Percentiles rank a stretch among this genome's conserved stretches.
phyloP scores from a whole-genome alignment of 2,113 vertebrate genomes.

The Myrmophylax atrothorax region DNA sequence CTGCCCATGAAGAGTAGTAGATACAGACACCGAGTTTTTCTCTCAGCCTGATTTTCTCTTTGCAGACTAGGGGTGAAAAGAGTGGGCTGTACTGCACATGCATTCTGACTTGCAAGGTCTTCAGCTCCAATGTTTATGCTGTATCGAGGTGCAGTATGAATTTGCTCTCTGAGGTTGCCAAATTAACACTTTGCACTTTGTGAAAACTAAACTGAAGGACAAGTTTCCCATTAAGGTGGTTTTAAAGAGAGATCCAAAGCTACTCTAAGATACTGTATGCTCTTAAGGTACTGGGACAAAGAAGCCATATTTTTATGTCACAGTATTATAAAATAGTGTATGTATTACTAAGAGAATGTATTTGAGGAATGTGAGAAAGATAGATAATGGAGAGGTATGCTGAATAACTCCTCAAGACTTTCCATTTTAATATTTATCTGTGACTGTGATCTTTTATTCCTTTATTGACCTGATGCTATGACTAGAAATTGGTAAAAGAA shows the following conservation, averaged over 20 bases:
- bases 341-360: background rate
- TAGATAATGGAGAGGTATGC: background rate
- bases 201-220: background rate
- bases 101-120: background rate
- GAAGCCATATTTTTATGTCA: background rate
- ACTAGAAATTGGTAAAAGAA: background rate
- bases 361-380: background rate
- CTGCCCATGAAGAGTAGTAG: background rate
- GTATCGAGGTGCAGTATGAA: background rate
- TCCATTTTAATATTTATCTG: background rate
- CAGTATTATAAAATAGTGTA: background rate
- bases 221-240: background rate
- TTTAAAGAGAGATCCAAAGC: background rate
- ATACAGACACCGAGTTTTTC: fast-evolving
- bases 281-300: background rate
- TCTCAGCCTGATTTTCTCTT: background rate
- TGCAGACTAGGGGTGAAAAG: background rate
- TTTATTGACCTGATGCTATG: background rate
- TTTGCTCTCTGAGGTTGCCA: background rate
- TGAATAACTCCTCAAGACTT: background rate
- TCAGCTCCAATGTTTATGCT: background rate
- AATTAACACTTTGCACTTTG: background rate
- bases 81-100: background rate
- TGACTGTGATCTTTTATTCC: background rate
- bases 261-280: background rate